These are phyloP conservation scores for Drosophila sturtevanti DNA, from an alignment of 1,140 invertebrate genomes.

Conservation along the genomic window DNA sequence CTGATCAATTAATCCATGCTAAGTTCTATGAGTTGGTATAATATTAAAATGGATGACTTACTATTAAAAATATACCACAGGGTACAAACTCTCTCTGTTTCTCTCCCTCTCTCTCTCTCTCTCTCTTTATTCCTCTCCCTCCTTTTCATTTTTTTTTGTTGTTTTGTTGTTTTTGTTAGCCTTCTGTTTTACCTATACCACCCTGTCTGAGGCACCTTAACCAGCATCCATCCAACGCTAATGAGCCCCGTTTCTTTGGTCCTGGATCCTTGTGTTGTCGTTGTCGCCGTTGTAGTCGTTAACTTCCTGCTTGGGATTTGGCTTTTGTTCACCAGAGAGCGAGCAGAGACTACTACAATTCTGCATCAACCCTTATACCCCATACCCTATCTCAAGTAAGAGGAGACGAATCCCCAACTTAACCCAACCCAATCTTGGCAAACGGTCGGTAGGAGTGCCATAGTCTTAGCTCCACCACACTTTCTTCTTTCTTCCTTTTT, in stretches of 20 bases:
- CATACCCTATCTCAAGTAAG: background rate
- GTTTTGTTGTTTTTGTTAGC: background rate
- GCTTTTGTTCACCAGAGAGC: constrained; percentile 44
- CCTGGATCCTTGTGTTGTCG: constrained; percentile 8
- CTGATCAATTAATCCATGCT: no score
- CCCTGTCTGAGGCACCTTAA: constrained; percentile 20
- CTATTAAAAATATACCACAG: background rate
- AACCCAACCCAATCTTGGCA: background rate
- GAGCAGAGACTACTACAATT: constrained; percentile 3
- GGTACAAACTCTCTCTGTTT: background rate
- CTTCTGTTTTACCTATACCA: background rate
- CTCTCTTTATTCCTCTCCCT: background rate
- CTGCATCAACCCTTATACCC: background rate
- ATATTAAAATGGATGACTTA: background rate
- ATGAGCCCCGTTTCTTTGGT: constrained; percentile 61
- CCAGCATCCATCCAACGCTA: constrained; percentile 54
- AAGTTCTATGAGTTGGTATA: no score
- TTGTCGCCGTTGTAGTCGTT: constrained; percentile 26
- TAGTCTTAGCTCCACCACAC: background rate
- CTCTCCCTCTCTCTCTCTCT: background rate
- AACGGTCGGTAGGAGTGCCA: background rate
- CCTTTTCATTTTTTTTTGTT: no score
- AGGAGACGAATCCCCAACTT: background rate
- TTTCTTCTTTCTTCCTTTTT: constrained; percentile 16
- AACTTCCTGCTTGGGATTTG: constrained; percentile 65